Percentiles rank a stretch among this genome's conserved stretches.
These are phyloP conservation scores for Aselliscus stoliczkanus DNA, from an alignment of 2,797 vertebrate species.

Conservation along the genomic window DNA sequence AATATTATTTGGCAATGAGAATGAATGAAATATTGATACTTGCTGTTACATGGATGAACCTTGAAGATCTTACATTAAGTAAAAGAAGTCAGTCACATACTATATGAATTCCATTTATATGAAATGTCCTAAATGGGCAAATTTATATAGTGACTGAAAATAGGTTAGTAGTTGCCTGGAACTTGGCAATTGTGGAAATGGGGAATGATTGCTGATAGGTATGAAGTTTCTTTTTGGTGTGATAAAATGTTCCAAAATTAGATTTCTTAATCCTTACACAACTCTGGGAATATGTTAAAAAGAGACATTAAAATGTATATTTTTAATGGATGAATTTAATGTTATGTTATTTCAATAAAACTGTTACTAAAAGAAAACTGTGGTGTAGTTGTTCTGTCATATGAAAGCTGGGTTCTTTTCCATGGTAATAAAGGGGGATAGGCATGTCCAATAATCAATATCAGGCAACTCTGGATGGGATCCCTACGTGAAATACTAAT, in stretches of 20 bases:
- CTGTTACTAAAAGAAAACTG: not conserved
- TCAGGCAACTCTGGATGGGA: not conserved
- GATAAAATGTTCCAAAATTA: not conserved
- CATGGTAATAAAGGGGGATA: not conserved
- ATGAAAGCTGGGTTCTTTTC: not conserved
- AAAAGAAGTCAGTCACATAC: not conserved
- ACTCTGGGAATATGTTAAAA: not conserved
- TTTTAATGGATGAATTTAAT: not conserved
- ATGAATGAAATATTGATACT: not conserved
- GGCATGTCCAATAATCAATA: not conserved
- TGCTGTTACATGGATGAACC: not conserved
- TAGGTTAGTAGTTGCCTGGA: not conserved
- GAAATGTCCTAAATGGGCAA: not conserved
- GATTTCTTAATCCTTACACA: not conserved
- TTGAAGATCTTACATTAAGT: not conserved
- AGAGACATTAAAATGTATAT: not conserved
- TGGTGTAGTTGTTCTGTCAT: not conserved
- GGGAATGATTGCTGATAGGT: not conserved
- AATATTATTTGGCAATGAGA: not conserved
- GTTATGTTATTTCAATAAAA: not conserved
- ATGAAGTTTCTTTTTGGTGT: not conserved
- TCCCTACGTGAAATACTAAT: not conserved
- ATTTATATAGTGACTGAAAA: not conserved
- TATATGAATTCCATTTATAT: not conserved
- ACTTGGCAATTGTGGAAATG: not conserved